A percentile compares a stretch with the other conserved stretches of the same genome.
These are phyloP conservation scores for Acrocyrtus sp. DNA, from an alignment of 2,888 invertebrate genomes.

Conservation along the genomic window DNA sequence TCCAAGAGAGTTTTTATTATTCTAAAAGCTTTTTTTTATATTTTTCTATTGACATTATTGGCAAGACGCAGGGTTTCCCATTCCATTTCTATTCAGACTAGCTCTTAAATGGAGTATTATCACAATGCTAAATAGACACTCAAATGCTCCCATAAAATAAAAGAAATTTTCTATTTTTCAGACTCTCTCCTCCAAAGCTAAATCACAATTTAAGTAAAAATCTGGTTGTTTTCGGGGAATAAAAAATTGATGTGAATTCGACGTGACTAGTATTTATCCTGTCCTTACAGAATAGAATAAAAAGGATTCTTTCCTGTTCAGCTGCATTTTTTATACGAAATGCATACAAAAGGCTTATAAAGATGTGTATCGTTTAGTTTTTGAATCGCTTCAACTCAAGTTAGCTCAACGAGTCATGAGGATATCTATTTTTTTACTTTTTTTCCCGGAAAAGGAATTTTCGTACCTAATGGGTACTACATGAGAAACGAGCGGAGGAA, in stretches of 20 bases:
- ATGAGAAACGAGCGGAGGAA: too few relatives aligned
- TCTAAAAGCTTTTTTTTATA: too few relatives aligned
- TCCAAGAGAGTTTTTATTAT: too few relatives aligned
- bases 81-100: too few relatives aligned
- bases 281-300: constrained; percentile 5
- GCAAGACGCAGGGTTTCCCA: too few relatives aligned
- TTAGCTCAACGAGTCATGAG: constrained; percentile 5
- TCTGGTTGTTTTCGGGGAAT: constrained; percentile 17
- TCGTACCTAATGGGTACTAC: too few relatives aligned
- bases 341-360: background rate
- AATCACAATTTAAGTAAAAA: constrained; percentile 34
- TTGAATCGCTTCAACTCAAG: constrained; percentile 27
- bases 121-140: too few relatives aligned
- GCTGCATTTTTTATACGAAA: background rate
- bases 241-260: constrained; percentile 49
- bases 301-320: background rate
- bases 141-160: background rate
- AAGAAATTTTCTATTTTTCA: constrained; percentile 13
- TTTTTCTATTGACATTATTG: too few relatives aligned
- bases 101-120: too few relatives aligned
- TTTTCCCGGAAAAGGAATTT: too few relatives aligned
- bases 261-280: constrained; percentile 46
- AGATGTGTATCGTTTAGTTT: constrained; percentile 32
- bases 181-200: too few relatives aligned
- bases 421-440: too few relatives aligned